These are phyloP conservation scores for Catocala fraxini DNA, from an alignment of 2,888 invertebrate species.

Conservation along the genomic window DNA sequence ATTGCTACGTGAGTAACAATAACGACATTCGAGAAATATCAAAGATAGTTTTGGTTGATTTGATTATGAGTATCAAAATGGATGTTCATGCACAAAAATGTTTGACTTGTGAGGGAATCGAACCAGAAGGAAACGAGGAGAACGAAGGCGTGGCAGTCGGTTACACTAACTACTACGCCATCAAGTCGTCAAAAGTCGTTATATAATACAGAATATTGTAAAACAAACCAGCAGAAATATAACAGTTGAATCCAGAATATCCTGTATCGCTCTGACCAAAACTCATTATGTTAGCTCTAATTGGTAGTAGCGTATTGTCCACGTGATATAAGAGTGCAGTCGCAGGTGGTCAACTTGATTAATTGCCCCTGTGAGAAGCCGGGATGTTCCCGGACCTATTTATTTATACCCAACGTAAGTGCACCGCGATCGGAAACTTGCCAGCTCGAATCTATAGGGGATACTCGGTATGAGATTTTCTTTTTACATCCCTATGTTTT, in stretches of 20 bases:
- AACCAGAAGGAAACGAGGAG: no score
- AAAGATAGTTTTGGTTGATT: no score
- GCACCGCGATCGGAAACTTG: slow-evolving; percentile 61
- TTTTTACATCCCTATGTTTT: slow-evolving; percentile 49
- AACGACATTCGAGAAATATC: no score
- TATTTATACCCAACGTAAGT: slow-evolving; percentile 66
- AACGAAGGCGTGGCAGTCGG: no score
- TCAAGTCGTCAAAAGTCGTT: no score
- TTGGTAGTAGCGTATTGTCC: slow-evolving; percentile 57
- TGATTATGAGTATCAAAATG: no score
- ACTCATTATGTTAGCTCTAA: slow-evolving; percentile 42
- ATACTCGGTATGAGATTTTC: slow-evolving; percentile 54
- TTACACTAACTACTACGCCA: no score
- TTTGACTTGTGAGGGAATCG: no score
- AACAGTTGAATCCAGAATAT: background rate
- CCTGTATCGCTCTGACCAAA: slow-evolving; percentile 5
- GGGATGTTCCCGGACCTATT: slow-evolving; percentile 68
- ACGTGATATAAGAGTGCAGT: slow-evolving; percentile 66
- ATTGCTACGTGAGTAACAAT: no score
- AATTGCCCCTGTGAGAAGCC: slow-evolving; percentile 71
- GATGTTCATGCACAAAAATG: no score
- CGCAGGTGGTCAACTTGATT: slow-evolving; percentile 79
- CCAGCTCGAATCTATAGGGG: slow-evolving; percentile 57
- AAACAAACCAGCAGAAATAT: background rate
- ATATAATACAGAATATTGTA: no score